Percentiles rank a stretch among this genome's conserved stretches.
These are phyloP conservation scores for Norana najaformis DNA, from an alignment of 2,888 invertebrate genomes.

Conservation along the genomic window DNA sequence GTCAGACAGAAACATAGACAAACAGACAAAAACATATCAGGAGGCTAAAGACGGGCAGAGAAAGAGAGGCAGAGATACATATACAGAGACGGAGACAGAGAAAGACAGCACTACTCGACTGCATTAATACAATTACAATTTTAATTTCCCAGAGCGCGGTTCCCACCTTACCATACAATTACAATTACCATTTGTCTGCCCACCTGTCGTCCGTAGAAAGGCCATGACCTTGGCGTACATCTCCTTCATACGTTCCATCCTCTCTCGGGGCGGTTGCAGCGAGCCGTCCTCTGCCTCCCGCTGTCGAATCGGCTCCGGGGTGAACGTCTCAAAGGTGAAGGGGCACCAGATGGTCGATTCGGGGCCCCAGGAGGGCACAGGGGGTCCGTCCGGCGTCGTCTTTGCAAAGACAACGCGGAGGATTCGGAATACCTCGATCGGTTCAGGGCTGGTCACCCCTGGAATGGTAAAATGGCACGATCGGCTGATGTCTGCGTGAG, in stretches of 20 bases:
- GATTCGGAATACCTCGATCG: conserved; percentile 25
- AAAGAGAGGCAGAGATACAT: too few species aligned
- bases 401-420: background rate
- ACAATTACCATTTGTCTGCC: background rate
- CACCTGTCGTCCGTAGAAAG: conserved; percentile 22
- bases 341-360: background rate
- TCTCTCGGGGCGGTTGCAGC: background rate
- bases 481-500: background rate
- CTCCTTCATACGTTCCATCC: conserved; percentile 29
- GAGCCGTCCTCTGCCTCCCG: background rate
- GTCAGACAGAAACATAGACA: too few species aligned
- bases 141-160: too few species aligned
- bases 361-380: background rate
- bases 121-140: background rate
- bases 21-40: too few species aligned
- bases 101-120: too few species aligned
- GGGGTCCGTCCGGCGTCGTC: background rate
- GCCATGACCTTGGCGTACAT: conserved; percentile 21
- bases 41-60: too few species aligned
- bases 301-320: background rate
- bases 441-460: background rate
- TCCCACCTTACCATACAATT: background rate
- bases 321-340: conserved; percentile 24
- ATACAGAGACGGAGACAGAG: too few species aligned
- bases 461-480: conserved; percentile 24